Base-by-base conservation (phyloP, 2,113 vertebrate species). In the Hystrix cristata region DNA sequence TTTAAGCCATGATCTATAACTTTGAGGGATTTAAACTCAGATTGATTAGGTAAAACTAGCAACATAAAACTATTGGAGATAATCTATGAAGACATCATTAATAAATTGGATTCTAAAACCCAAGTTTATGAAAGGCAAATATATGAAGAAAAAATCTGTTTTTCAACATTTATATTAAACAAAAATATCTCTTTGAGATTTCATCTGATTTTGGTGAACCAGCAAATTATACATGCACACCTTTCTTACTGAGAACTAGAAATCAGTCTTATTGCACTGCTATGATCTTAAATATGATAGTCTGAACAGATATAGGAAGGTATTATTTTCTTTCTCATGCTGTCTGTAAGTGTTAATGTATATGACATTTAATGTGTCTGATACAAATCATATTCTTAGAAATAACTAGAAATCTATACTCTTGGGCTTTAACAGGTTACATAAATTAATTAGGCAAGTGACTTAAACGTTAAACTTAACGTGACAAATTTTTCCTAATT, bases 151-250 rank as follows among this genome's bases (percentile, higher is more conserved):
- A 82, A 34, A 14, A 46, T 87, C 79, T 80, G 6, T 92, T 93
- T 98, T 85, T 7, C 87, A 85, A 92, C 87, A 23, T 53, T 81
- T 90, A 91, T 21, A 57, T 80, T 90, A 9, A 89, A 93, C 84
- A 71, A 84, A 62, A 90, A 94, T 12, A n/a, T n/a, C 4, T 23
- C 79, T 87, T 92, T 78, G 43, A 59, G 2, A 69, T 80, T 76
- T 96, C 10, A 74, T 95, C 21, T 62, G 55, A 95, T 94, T 96
- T 95, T 84, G 15, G 38, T 94, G 64, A 94, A 71, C 21, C 76
- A 60, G 64, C 23, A 95, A 69, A 80, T 62, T 87, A 72, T 59
- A 19, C 2, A 14, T 51, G 27, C 59, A 13, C 51, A 12, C 53
- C 72, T 82, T 95, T 71, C n/a, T 53, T 81, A 1, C 62, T 81